Conservation (phyloP, 2,113 vertebrate species). For the Chaetura pelagica region DNA sequence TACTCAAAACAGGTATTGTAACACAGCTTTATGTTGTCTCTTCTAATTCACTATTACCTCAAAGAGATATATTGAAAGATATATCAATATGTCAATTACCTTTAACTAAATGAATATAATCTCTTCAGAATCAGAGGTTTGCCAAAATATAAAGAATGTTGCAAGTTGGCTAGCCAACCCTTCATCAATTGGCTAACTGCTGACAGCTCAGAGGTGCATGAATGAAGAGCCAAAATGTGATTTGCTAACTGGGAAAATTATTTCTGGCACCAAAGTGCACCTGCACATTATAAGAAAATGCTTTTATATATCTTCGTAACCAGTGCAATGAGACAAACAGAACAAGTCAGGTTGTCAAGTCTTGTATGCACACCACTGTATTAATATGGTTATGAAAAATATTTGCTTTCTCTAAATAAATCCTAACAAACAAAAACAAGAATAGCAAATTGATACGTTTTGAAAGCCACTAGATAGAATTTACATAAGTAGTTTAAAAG, state of each 20-base stretch:
- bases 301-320: neutral
- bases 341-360: neutral
- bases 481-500: neutral
- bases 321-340: neutral
- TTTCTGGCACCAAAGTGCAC: conserved; percentile 25
- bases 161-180: conserved; percentile 30
- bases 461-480: neutral
- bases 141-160: conserved; percentile 45
- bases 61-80: neutral
- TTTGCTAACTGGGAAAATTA: conserved; percentile 52
- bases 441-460: neutral
- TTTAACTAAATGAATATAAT: conserved; percentile 73
- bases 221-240: conserved; percentile 35
- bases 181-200: conserved; percentile 52
- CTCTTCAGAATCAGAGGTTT: conserved; percentile 44
- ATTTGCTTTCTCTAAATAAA: neutral
- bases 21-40: neutral
- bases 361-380: neutral
- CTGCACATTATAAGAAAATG: neutral
- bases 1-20: neutral
- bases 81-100: conserved; percentile 62
- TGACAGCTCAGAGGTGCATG: conserved; percentile 57
- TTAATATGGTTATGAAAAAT: neutral
- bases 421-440: neutral
- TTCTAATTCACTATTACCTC: neutral